phyloP scores from a whole-genome alignment of 2,113 vertebrate genomes.

The Panthera tigris region DNA sequence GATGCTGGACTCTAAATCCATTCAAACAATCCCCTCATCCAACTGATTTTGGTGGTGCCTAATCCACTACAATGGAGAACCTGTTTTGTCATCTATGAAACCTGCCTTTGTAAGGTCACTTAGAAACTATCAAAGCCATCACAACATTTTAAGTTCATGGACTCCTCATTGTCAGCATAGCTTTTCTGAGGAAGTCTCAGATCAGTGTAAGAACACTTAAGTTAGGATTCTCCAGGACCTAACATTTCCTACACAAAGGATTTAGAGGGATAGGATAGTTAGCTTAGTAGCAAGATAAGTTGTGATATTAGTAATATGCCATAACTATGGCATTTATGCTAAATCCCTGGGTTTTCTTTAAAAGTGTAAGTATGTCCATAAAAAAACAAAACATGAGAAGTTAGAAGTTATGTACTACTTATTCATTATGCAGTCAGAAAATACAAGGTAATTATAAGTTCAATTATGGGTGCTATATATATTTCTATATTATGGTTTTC shows the following conservation, averaged over 20 bases:
- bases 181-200: neutral
- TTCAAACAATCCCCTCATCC: neutral
- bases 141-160: neutral
- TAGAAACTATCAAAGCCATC: neutral
- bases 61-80: neutral
- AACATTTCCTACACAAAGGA: neutral
- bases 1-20: neutral
- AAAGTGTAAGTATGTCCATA: neutral
- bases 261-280: neutral
- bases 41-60: neutral
- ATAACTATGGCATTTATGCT: neutral
- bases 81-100: neutral
- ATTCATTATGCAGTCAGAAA: neutral
- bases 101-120: neutral
- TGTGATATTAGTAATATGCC: neutral
- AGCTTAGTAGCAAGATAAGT: neutral
- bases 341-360: neutral
- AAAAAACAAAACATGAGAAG: neutral
- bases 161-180: neutral
- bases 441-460: neutral
- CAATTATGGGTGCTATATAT: neutral
- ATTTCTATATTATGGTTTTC: neutral
- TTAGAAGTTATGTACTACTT: neutral
- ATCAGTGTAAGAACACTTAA: neutral
- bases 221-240: neutral